phyloP scores from a whole-genome alignment of 2,797 vertebrate species.

The Hyperoplus lanceolatus region DNA sequence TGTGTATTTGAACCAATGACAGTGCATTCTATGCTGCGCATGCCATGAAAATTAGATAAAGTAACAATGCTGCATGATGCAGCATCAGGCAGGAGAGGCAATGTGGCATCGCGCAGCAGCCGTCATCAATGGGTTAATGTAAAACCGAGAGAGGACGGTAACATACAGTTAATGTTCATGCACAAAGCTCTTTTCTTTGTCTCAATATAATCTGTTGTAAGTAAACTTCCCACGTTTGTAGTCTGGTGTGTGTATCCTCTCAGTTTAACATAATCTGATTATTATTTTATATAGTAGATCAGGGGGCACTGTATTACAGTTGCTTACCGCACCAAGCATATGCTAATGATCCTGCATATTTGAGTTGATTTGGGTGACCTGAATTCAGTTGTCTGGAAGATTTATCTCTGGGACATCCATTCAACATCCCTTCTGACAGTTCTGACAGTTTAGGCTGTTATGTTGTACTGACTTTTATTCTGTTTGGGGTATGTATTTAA shows the following conservation, averaged over 20 bases:
- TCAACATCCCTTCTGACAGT: neutral
- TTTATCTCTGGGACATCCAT: conserved; percentile 43
- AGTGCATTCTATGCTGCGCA: too few species aligned
- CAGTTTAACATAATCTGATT: conserved; percentile 74
- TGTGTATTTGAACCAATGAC: too few species aligned
- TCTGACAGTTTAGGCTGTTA: neutral
- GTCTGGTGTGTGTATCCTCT: conserved; percentile 53
- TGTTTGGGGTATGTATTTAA: neutral
- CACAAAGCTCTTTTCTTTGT: conserved; percentile 2
- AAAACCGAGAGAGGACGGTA: neutral
- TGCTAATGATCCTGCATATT: conserved; percentile 73
- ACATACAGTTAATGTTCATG: neutral
- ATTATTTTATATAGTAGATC: conserved; percentile 61
- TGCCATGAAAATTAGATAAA: too few species aligned
- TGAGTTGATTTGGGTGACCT: conserved; percentile 77
- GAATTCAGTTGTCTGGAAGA: conserved; percentile 70
- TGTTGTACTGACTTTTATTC: neutral
- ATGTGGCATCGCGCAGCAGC: too few species aligned
- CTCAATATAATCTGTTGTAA: conserved; percentile 16
- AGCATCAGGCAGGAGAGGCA: too few species aligned
- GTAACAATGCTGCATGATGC: too few species aligned
- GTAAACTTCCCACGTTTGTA: conserved; percentile 25
- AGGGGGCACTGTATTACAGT: conserved; percentile 52
- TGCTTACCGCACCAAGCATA: conserved; percentile 54
- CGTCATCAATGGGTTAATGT: too few species aligned